Conservation (phyloP, 2,113 vertebrate genomes). For the Elephantulus edwardii region DNA sequence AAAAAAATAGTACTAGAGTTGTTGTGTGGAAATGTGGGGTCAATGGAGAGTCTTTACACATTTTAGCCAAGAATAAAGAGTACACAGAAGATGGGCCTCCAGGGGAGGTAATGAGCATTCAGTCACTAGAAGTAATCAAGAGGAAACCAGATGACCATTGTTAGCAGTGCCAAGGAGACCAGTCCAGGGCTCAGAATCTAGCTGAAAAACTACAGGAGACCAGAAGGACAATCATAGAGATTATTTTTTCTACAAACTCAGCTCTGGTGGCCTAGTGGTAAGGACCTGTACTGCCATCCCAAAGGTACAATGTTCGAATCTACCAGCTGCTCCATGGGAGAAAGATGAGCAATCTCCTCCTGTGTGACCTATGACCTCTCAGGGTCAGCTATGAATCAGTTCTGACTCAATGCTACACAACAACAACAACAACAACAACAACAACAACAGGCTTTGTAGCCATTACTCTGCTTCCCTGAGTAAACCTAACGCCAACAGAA, state of each 20-base stretch:
- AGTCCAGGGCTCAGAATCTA: fast-evolving
- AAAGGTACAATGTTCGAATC: no score
- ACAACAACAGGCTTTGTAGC: fast-evolving
- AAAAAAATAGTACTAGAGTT: background rate
- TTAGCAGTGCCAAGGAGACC: background rate
- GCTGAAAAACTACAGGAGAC: background rate
- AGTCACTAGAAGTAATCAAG: background rate
- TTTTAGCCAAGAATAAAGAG: background rate
- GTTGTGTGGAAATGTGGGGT: background rate
- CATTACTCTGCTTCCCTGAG: background rate
- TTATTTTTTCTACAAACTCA: background rate
- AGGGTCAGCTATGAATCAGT: no score
- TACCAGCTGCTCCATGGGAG: no score
- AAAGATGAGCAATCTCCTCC: no score
- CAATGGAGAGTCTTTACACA: background rate
- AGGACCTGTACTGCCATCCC: no score
- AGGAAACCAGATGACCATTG: background rate
- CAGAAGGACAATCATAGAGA: background rate
- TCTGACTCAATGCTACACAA: no score
- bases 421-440: no score
- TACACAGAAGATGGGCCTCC: background rate
- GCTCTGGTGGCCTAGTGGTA: no score
- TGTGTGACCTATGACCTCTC: no score
- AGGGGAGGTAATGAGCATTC: background rate
- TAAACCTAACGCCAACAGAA: fast-evolving